Evolutionary conservation across 1,140 invertebrate species (phyloP).

Genomic region (Liolophura sinensis): DNA sequence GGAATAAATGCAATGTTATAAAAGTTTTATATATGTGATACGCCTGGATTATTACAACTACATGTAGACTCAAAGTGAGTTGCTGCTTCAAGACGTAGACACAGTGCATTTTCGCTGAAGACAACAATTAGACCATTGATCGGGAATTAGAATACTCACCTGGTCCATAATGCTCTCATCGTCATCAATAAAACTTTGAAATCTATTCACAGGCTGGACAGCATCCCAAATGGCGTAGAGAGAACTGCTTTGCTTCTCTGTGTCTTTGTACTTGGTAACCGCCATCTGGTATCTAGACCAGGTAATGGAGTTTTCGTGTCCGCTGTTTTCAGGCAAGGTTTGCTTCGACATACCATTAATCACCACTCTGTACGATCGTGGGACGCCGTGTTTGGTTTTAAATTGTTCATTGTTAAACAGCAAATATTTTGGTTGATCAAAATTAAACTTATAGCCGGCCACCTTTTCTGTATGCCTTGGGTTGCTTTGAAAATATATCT

Average conservation of each 20-base stretch:
- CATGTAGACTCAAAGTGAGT: too few species aligned
- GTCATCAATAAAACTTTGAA: slow-evolving; percentile 37
- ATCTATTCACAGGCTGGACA: slow-evolving; percentile 34
- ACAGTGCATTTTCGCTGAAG: too few species aligned
- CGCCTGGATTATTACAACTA: too few species aligned
- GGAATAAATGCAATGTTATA: too few species aligned
- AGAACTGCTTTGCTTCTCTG: slow-evolving; percentile 37
- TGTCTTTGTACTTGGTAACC: slow-evolving; percentile 39
- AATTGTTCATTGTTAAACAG: slow-evolving; percentile 25
- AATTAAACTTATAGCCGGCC: slow-evolving; percentile 16
- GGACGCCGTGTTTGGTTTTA: slow-evolving; percentile 18
- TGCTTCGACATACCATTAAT: slow-evolving; percentile 8
- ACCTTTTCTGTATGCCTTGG: slow-evolving; percentile 26
- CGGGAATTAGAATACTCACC: slow-evolving; percentile 12
- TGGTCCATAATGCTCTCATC: slow-evolving; percentile 36
- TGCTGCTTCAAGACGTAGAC: too few species aligned
- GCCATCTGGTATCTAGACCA: slow-evolving; percentile 30
- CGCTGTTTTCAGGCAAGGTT: slow-evolving; percentile 14
- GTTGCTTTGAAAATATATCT: slow-evolving; percentile 20
- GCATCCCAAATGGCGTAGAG: slow-evolving; percentile 38
- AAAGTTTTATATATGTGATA: too few species aligned
- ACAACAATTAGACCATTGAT: too few species aligned
- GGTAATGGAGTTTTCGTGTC: slow-evolving; percentile 17
- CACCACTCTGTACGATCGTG: slow-evolving; percentile 22
- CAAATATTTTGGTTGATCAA: slow-evolving; percentile 16